Percentiles rank a stretch among this genome's conserved stretches.
Conservation (phyloP, 2,797 vertebrate species). For the Microctenopoma lineatum region DNA sequence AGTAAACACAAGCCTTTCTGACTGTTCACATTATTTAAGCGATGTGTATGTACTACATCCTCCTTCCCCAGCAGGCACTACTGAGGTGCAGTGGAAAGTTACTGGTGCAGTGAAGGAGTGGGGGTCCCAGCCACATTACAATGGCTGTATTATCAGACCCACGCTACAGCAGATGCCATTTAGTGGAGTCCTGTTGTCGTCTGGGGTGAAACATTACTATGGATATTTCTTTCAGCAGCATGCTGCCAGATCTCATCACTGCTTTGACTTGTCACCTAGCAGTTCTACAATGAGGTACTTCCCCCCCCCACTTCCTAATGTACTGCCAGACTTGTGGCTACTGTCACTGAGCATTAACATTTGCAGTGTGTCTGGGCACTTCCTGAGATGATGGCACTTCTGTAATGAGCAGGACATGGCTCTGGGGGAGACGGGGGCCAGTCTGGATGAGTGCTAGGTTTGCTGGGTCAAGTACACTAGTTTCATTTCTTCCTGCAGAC, state of each 20-base stretch:
- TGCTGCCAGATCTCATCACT: no score
- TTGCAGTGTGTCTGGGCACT: conserved; percentile 1
- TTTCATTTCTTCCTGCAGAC: neutral
- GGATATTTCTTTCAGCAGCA: neutral
- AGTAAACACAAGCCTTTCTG: conserved; percentile 22
- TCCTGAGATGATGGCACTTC: neutral
- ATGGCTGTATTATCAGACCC: conserved; percentile 55
- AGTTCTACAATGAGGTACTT: neutral
- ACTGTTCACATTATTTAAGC: conserved; percentile 25
- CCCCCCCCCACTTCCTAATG: neutral
- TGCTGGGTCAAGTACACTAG: conserved; percentile 6
- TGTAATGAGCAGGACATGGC: neutral
- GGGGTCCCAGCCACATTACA: conserved; percentile 45
- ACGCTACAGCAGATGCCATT: conserved; percentile 24
- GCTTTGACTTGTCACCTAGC: neutral
- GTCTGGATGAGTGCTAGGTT: conserved; percentile 3
- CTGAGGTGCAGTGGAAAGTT: conserved; percentile 64
- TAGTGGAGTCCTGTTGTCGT: conserved; percentile 29
- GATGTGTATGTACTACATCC: conserved; percentile 13
- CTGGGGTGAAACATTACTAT: neutral
- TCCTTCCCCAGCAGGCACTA: conserved; percentile 27
- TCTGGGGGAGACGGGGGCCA: neutral
- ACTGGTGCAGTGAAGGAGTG: conserved; percentile 62
- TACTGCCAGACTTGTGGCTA: conserved; percentile 11
- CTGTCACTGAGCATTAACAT: neutral